Conservation (phyloP, 2,888 invertebrate species). For the Theretra japonica region DNA sequence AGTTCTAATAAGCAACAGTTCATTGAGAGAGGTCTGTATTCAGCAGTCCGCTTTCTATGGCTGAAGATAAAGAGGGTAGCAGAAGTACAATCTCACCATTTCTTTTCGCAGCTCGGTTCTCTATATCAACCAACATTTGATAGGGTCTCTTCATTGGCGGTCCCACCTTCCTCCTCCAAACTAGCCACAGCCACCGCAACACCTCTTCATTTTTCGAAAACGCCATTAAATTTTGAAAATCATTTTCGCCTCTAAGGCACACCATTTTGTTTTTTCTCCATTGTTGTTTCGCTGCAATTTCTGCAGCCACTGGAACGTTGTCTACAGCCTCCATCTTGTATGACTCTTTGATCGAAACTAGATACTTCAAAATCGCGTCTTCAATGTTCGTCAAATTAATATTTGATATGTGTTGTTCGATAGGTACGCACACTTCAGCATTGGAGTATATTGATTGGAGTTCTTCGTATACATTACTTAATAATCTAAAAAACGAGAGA, state of each 20-base stretch:
- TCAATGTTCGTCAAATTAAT: constrained; percentile 57
- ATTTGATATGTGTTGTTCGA: constrained; percentile 39
- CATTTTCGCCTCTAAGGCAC: constrained; percentile 87
- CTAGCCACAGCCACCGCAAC: constrained; percentile 86
- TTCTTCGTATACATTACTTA: constrained; percentile 75
- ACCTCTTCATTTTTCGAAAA: constrained; percentile 73
- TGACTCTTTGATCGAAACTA: constrained; percentile 47
- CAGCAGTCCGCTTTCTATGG: not conserved
- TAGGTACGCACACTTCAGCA: constrained; percentile 82
- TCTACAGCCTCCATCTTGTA: constrained; percentile 39
- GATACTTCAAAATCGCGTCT: constrained; percentile 57
- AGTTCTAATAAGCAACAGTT: not conserved
- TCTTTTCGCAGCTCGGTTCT: constrained; percentile 86
- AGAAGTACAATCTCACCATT: constrained; percentile 80
- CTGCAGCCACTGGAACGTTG: constrained; percentile 43
- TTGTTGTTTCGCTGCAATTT: constrained; percentile 41
- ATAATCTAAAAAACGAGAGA: constrained; percentile 67
- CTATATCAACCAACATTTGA: constrained; percentile 78
- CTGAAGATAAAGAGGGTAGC: not conserved
- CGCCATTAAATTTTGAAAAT: constrained; percentile 85
- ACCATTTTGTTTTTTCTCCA: constrained; percentile 40
- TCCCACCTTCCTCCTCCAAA: constrained; percentile 87
- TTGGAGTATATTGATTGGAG: constrained; percentile 86
- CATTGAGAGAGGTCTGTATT: not conserved
- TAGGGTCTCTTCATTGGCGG: constrained; percentile 83